These are phyloP conservation scores for Rhagoletis pomonella DNA, from an alignment of 1,140 invertebrate genomes.

Conservation along the genomic window DNA sequence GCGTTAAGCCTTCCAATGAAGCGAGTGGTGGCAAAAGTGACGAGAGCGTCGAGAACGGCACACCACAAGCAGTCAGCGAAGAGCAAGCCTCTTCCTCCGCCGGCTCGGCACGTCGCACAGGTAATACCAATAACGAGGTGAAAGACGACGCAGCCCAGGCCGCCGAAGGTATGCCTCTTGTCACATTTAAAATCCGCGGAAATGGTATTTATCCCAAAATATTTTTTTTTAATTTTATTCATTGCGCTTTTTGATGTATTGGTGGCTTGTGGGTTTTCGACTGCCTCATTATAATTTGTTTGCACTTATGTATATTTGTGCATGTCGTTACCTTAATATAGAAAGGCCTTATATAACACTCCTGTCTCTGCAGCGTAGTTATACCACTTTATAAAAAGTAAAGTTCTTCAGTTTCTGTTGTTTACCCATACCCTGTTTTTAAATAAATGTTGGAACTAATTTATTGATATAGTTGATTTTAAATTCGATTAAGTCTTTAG, in stretches of 20 bases:
- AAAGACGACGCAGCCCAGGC: conserved; percentile 60
- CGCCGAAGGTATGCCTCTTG: conserved; percentile 74
- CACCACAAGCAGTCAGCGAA: not conserved
- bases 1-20: conserved; percentile 74
- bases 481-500: too few relatives aligned
- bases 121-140: conserved; percentile 56
- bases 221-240: conserved; percentile 65
- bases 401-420: too few relatives aligned
- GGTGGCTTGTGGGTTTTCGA: conserved; percentile 20
- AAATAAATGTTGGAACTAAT: too few relatives aligned
- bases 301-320: not conserved
- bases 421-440: too few relatives aligned
- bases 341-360: too few relatives aligned
- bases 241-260: conserved; percentile 36
- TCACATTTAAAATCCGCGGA: conserved; percentile 72
- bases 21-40: conserved; percentile 51
- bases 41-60: not conserved
- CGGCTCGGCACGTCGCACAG: conserved; percentile 56
- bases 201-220: conserved; percentile 68
- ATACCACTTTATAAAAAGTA: too few relatives aligned
- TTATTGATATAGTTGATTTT: too few relatives aligned
- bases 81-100: conserved; percentile 59
- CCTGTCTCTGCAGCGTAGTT: too few relatives aligned
- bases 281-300: not conserved
- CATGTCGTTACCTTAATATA: too few relatives aligned